A percentile compares a stretch with the other conserved stretches of the same genome.
Evolutionary conservation across 2,888 invertebrate species (phyloP).

Genomic region (Priocnemis perturbator): DNA sequence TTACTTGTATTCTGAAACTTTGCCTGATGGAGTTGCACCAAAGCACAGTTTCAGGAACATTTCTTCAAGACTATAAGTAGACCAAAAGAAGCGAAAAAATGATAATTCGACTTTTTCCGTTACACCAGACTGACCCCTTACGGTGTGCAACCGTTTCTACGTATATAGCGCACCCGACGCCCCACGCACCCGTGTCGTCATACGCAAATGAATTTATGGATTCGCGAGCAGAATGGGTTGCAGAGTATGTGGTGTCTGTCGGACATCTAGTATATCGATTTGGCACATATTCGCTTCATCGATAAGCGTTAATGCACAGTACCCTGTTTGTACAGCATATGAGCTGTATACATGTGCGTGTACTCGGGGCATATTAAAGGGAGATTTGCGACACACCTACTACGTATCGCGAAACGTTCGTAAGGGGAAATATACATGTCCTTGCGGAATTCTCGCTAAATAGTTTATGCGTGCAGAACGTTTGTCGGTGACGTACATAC

Average conservation of each 20-base stretch:
- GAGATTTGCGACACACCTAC: slow-evolving; percentile 12
- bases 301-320: slow-evolving; percentile 44
- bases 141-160: too few species aligned
- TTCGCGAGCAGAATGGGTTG: too few species aligned
- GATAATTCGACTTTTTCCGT: too few species aligned
- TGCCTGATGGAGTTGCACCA: too few species aligned
- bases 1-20: too few species aligned
- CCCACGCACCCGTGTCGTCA: too few species aligned
- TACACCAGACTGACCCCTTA: too few species aligned
- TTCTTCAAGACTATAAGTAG: too few species aligned
- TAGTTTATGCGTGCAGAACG: slow-evolving; percentile 46
- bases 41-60: too few species aligned
- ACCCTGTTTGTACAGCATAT: background rate
- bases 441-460: slow-evolving; percentile 36
- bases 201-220: too few species aligned
- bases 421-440: slow-evolving; percentile 27
- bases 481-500: slow-evolving; percentile 1
- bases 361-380: background rate
- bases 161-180: too few species aligned
- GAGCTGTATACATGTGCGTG: background rate
- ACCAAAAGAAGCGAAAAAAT: too few species aligned
- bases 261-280: slow-evolving; percentile 61
- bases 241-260: background rate
- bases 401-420: slow-evolving; percentile 24
- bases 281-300: slow-evolving; percentile 68